phyloP scores from a whole-genome alignment of 2,888 invertebrate species.

The Leptopilina drosophilae region DNA sequence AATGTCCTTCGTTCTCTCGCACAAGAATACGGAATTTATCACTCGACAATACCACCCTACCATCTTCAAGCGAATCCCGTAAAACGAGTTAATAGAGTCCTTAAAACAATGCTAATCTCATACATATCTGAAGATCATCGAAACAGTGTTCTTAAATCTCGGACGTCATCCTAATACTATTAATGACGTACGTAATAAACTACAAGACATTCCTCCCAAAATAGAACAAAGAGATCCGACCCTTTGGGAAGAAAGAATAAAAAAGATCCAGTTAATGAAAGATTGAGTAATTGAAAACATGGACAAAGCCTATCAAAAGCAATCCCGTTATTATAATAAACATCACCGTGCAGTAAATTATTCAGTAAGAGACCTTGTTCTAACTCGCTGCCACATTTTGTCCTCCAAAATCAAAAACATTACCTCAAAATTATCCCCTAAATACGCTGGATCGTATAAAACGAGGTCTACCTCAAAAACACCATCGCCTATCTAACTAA shows the following conservation, averaged over 20 bases:
- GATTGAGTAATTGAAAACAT: neutral
- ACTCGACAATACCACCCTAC: conserved; percentile 16
- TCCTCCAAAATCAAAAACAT: conserved; percentile 30
- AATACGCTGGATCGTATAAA: neutral
- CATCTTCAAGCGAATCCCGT: conserved; percentile 27
- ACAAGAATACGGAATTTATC: too few species aligned
- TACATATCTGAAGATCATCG: neutral
- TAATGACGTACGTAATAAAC: neutral
- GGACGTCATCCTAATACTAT: neutral
- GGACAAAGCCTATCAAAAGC: too few species aligned
- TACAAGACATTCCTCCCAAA: neutral
- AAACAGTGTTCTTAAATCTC: conserved; percentile 9
- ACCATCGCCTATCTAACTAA: too few species aligned
- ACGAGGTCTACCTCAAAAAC: too few species aligned
- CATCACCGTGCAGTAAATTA: neutral
- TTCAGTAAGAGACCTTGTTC: neutral
- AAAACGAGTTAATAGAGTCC: conserved; percentile 34
- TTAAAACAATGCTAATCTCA: conserved; percentile 13
- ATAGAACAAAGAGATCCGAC: neutral
- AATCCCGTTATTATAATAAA: neutral
- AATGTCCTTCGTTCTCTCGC: too few species aligned
- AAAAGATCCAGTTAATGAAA: neutral
- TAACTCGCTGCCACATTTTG: neutral
- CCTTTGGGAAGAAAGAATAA: neutral
- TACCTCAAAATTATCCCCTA: conserved; percentile 26